Evolutionary conservation across 2,113 vertebrate genomes (phyloP), one percentile per base, ranked within the genome.

Genomic region (Ia io): DNA sequence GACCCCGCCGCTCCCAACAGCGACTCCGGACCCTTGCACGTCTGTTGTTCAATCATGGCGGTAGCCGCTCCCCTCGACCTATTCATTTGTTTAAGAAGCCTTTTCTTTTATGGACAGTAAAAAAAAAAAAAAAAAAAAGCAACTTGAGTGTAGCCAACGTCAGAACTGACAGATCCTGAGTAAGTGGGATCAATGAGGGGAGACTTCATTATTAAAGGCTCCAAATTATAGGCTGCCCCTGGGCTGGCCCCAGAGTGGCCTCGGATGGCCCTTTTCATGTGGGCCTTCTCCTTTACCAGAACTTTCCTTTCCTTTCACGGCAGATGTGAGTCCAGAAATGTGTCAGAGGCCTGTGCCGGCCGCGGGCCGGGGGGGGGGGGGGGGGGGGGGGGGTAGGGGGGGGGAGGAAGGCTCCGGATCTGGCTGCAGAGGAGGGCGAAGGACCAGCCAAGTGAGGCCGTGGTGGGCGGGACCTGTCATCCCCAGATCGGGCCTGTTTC

Each of bases 11-110:
- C 94, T 95, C 96, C 97, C 67, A 97, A 84, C 40, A 99, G 98
- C 90, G 99, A 98, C 79, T 99, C 99, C 0, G 98, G 98, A 0
- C 53, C 94, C 35, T 97, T 98, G 10, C 99, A 98, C 95, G 99
- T 99, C 94, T 98, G 98, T 3, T 98, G 99, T 87, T 99, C 99
- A 96, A 99, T 99, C 99, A 99, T 99, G 77, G 95, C 96, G 92
- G 61, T 13, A 83, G 35, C 84, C 47, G 1, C 63, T 69, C 5
- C 44, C 9, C 14, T 47, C 80, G 78, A 59, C 59, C 56, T 25
- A 25, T 10, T 25, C 65, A 18, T 51, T 93, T 23, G 59, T 49
- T 47, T 65, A 83, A 87, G 84, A 87, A 76, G 76, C 49, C 9
- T 23, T 74, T 78, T 37, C 20, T 63, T 61, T 89, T 20, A 44